Percentiles rank a stretch among this genome's conserved stretches.
Conservation (phyloP, 2,113 vertebrate species). For the Rhagologus leucostigma region DNA sequence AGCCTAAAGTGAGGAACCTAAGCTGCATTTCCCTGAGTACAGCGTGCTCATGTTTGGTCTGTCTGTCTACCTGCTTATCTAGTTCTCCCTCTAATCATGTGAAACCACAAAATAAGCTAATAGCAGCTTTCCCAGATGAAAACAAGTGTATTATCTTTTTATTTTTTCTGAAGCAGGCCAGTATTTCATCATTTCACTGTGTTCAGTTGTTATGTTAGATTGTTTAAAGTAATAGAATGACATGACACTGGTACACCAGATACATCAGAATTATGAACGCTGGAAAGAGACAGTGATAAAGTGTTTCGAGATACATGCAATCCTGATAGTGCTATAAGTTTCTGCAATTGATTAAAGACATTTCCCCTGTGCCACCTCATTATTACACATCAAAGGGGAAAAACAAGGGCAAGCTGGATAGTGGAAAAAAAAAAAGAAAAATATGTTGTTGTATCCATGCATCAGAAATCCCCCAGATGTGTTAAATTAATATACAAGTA, state of each 20-base stretch:
- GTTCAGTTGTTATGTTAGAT: slow-evolving; percentile 28
- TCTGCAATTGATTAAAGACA: slow-evolving; percentile 59
- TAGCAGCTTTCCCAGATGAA: slow-evolving; percentile 23
- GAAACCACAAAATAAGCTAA: slow-evolving; percentile 49
- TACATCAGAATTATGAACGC: slow-evolving; percentile 62
- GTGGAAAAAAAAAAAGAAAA: not conserved
- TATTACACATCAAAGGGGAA: slow-evolving; percentile 44
- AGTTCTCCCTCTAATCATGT: not conserved
- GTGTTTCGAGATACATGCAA: slow-evolving; percentile 36
- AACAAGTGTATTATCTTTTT: slow-evolving; percentile 56
- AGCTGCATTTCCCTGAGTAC: not conserved
- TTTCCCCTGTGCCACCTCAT: slow-evolving; percentile 44
- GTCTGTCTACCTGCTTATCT: not conserved
- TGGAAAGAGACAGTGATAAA: slow-evolving; percentile 52
- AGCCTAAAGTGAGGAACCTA: not conserved
- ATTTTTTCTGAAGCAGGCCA: slow-evolving; percentile 40
- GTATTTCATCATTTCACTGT: slow-evolving; percentile 34
- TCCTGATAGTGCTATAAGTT: slow-evolving; percentile 51
- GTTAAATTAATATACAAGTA: not conserved
- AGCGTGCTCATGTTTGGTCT: not conserved
- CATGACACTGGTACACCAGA: slow-evolving; percentile 32
- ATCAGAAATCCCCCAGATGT: not conserved
- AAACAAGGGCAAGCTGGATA: slow-evolving; percentile 25
- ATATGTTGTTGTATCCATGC: not conserved
- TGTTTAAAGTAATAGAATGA: slow-evolving; percentile 67